Evolutionary conservation across 2,797 vertebrate genomes (phyloP).

Genomic region (Sebastes itinus): DNA sequence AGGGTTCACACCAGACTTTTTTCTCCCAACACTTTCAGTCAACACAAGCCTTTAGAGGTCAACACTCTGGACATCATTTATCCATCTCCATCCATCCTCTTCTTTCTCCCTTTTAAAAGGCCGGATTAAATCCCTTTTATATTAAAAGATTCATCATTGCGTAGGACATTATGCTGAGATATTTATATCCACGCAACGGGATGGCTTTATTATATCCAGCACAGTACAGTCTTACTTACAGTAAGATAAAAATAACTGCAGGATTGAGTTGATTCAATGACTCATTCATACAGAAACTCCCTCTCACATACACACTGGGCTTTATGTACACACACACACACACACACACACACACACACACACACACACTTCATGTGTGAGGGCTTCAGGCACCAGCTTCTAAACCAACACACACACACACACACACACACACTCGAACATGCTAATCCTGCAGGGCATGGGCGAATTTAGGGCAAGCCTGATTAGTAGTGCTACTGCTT

Average conservation of each 20-base stretch:
- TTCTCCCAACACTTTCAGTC: neutral
- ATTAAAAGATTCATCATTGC: slow-evolving; percentile 2
- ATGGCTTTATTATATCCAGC: slow-evolving; percentile 5
- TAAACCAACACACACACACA: slow-evolving; percentile 46
- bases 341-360: too few species aligned
- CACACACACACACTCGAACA: slow-evolving; percentile 16
- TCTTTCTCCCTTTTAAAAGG: neutral
- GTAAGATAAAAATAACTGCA: slow-evolving; percentile 53
- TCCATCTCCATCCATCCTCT: neutral
- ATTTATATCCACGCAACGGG: slow-evolving; percentile 26
- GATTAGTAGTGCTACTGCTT: slow-evolving; percentile 84
- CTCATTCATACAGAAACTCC: slow-evolving; percentile 48
- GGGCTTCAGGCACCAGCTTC: slow-evolving; percentile 40
- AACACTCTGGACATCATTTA: neutral
- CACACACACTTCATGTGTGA: neutral
- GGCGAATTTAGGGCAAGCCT: slow-evolving; percentile 85
- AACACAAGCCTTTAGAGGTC: neutral
- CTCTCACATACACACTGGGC: slow-evolving; percentile 27
- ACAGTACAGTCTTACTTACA: slow-evolving; percentile 49
- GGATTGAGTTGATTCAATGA: slow-evolving; percentile 48
- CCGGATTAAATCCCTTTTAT: neutral
- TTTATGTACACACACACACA: slow-evolving; percentile 32
- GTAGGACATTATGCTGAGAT: slow-evolving; percentile 1
- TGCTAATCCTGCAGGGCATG: slow-evolving; percentile 80
- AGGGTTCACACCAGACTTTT: neutral